Evolutionary conservation across 1,140 invertebrate species (phyloP).

Genomic region (Oncopodura yosiiana): DNA sequence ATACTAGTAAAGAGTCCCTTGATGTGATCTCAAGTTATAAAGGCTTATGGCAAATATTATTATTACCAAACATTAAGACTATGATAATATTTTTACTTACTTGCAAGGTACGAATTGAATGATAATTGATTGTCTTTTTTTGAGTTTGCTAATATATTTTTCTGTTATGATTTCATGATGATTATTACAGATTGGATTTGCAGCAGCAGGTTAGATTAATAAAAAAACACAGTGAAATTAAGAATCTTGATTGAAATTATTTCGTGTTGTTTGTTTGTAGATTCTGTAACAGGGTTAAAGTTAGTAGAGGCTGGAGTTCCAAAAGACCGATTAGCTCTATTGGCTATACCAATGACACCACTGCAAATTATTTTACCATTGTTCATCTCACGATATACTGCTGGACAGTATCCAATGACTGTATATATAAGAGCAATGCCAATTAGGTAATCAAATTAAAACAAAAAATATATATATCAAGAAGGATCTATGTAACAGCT

Average conservation of each 20-base stretch:
- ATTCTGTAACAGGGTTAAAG: constrained; percentile 88
- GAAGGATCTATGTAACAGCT: constrained; percentile 10
- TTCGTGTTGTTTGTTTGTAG: no score
- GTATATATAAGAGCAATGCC: constrained; percentile 84
- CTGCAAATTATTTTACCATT: constrained; percentile 89
- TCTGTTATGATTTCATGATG: not conserved
- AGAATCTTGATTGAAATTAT: no score
- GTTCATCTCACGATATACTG: constrained; percentile 75
- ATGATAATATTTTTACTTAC: constrained; percentile 77
- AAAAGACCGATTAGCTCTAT: constrained; percentile 83
- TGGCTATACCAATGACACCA: constrained; percentile 85
- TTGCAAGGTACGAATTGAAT: not conserved
- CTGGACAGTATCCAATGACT: constrained; percentile 75
- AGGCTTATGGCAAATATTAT: constrained; percentile 71
- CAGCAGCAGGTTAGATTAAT: no score
- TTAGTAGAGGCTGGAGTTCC: constrained; percentile 89
- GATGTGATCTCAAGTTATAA: constrained; percentile 73
- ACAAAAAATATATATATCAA: not conserved
- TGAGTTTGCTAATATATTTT: no score
- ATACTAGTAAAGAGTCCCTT: constrained; percentile 38
- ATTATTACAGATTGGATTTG: constrained; percentile 73
- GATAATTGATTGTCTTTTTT: constrained; percentile 1
- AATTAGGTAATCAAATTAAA: constrained; percentile 49
- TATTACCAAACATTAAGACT: constrained; percentile 65
- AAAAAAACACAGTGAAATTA: no score